Base-by-base conservation (phyloP, 1,140 invertebrate genomes). In the Melitaea cinxia region DNA sequence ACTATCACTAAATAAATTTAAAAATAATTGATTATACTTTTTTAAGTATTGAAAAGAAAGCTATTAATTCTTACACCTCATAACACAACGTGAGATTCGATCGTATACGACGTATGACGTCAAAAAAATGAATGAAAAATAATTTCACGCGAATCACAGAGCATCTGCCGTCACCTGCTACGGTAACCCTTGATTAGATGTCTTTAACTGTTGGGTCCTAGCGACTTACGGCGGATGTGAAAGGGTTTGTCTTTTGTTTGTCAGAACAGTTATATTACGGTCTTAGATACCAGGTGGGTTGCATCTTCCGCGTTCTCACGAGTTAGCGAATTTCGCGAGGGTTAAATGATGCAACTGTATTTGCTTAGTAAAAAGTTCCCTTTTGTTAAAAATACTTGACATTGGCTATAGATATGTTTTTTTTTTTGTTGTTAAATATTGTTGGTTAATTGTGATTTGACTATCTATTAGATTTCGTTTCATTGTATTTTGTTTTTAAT, bases 21-120 rank as follows among this genome's bases (percentile, higher is more conserved):
- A 47, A 10, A 47, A 21, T 47, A 47, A 47, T 47, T n/a, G 42
- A 47, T 47, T 47, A 47, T 9, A 56, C 33, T 28, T 53, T n/a
- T n/a, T 50, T 50, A 45, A 24, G 61, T 39, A 72, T 78, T 73
- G 72, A 77, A 81, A 75, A 69, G 75, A 65, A 65, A 63, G 42
- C 80, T 63, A 87, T 85, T 87, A 88, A 88, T 85, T 79, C 82
- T 87, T 69, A 86, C 83, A 87, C 79, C 65, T 84, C 83, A 86
- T 77, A 77, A 74, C 61, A 45, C 71, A 58, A 73, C 82, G 79
- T 85, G 82, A 75, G 80, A 85, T 81, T 57, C 50, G 23, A 80
- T 82, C 72, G 74, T 30, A 64, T 73, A 77, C n/a, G n/a, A n/a
- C n/a, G n/a, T 57, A 70, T 72, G 71, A 68, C 60, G 59, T 42